These are phyloP conservation scores for Caenorhabditis uteleia DNA, from an alignment of 2,888 invertebrate genomes.

Conservation along the genomic window DNA sequence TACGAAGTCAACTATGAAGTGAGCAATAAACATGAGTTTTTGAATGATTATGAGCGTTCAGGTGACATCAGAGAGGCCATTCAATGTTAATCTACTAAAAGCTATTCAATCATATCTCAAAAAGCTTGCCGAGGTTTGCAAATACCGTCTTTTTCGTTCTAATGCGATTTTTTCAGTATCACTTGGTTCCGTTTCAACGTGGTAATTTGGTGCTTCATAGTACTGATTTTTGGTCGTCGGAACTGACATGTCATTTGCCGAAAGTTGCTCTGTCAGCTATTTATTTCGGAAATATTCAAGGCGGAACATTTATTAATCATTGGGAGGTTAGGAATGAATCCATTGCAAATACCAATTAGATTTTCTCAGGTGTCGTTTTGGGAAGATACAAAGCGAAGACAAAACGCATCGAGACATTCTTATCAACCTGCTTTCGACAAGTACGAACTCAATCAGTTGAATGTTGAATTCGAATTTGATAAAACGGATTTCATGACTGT, in stretches of 20 bases:
- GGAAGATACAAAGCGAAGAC: constrained; percentile 11
- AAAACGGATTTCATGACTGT: constrained; percentile 40
- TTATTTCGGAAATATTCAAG: constrained; percentile 50
- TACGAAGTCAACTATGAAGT: constrained; percentile 41
- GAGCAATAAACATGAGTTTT: background rate
- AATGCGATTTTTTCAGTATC: constrained; percentile 11
- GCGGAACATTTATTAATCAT: constrained; percentile 43
- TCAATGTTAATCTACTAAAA: constrained; percentile 10
- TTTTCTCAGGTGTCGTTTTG: constrained; percentile 25
- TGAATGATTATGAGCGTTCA: constrained; percentile 1
- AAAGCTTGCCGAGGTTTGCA: constrained; percentile 5
- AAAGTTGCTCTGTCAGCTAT: constrained; percentile 36
- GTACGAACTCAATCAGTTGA: constrained; percentile 18
- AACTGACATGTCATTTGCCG: constrained; percentile 19
- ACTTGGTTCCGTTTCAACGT: constrained; percentile 28
- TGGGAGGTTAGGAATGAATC: constrained; percentile 34
- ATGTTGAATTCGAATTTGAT: constrained; percentile 45
- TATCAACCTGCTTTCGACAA: constrained; percentile 1
- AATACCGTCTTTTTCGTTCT: background rate
- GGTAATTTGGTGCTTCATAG: constrained; percentile 39
- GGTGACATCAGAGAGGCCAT: constrained; percentile 7
- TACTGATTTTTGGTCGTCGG: constrained; percentile 29
- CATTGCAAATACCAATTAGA: no score
- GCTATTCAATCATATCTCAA: constrained; percentile 27
- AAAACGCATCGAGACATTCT: background rate